phyloP scores from a whole-genome alignment of 2,797 vertebrate genomes.

The Diplodus sargus region DNA sequence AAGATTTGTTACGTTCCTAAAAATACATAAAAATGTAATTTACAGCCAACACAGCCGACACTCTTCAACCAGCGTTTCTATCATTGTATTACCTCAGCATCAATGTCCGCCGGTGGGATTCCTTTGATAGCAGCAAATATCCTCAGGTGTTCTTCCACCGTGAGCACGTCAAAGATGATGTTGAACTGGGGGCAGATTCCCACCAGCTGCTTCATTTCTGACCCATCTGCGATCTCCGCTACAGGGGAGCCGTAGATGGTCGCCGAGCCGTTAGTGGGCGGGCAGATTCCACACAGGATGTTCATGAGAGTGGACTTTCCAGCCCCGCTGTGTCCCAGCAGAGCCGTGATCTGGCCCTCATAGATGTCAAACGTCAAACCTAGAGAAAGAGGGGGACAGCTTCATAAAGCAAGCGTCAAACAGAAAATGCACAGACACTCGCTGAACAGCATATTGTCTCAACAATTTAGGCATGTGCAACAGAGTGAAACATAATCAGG shows the following conservation, averaged over 20 bases:
- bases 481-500: too few species aligned
- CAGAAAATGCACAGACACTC: neutral
- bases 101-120: slow-evolving; percentile 87
- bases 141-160: slow-evolving; percentile 95
- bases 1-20: neutral
- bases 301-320: slow-evolving; percentile 98
- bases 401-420: neutral
- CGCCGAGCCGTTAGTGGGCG: slow-evolving; percentile 89
- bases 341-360: slow-evolving; percentile 96
- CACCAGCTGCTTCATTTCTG: slow-evolving; percentile 92
- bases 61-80: neutral
- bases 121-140: slow-evolving; percentile 96
- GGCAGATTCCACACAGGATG: slow-evolving; percentile 95
- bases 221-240: slow-evolving; percentile 91
- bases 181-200: slow-evolving; percentile 97
- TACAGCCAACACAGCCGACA: neutral
- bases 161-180: slow-evolving; percentile 95
- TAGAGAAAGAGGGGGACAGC: neutral
- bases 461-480: neutral
- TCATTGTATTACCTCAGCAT: slow-evolving; percentile 86
- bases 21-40: neutral
- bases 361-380: slow-evolving; percentile 96
- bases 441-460: too few species aligned
- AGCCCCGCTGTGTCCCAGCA: slow-evolving; percentile 96
- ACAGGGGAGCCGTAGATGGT: slow-evolving; percentile 92